Evolutionary conservation across 2,888 invertebrate genomes (phyloP).

Genomic region (Aradus depressus): DNA sequence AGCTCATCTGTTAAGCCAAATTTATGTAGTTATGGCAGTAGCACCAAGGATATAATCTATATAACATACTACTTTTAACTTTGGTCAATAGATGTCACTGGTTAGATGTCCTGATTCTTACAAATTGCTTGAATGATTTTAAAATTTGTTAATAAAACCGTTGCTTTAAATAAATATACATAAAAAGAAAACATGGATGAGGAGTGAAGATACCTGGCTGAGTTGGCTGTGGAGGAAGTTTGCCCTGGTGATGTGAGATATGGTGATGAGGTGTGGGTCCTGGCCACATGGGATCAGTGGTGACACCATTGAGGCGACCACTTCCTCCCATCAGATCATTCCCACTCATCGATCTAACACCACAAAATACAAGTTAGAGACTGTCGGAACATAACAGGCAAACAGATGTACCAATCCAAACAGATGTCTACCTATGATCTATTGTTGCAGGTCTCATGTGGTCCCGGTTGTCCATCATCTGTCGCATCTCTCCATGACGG

Average conservation of each 20-base stretch:
- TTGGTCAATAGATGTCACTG: too few species aligned
- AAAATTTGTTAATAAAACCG: too few species aligned
- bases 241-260: constrained; percentile 40
- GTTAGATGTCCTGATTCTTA: too few species aligned
- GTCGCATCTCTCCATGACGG: constrained; percentile 38
- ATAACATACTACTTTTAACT: too few species aligned
- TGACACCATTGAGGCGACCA: constrained; percentile 65
- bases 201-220: constrained; percentile 25
- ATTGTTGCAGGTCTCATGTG: constrained; percentile 38
- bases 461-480: constrained; percentile 36
- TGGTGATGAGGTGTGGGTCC: constrained; percentile 44
- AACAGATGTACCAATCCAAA: too few species aligned
- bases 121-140: background rate
- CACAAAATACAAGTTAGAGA: background rate
- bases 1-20: too few species aligned
- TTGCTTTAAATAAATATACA: too few species aligned
- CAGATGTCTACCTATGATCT: constrained; percentile 39
- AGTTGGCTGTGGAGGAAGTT: constrained; percentile 42
- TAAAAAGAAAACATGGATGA: too few species aligned
- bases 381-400: too few species aligned
- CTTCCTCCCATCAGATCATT: constrained; percentile 57
- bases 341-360: constrained; percentile 41
- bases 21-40: too few species aligned
- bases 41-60: too few species aligned
- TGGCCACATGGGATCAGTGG: constrained; percentile 65